A percentile compares a stretch with the other conserved stretches of the same genome.
Conservation (phyloP, 2,113 vertebrate species). For the Coracopsis vasa region DNA sequence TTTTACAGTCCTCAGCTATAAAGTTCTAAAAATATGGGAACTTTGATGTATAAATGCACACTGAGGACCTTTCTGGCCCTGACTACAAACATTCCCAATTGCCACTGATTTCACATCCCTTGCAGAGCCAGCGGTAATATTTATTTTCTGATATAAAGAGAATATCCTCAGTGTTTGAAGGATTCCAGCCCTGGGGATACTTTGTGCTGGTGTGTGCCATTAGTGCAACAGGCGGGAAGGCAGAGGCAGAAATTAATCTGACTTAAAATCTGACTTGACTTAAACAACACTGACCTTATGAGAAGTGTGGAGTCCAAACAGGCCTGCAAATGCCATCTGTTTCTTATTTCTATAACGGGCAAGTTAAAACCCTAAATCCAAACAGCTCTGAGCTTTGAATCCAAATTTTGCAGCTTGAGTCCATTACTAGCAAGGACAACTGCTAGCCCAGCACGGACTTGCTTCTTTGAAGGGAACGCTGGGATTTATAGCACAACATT, state of each 20-base stretch:
- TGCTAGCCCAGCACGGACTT: not conserved
- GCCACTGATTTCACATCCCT: not conserved
- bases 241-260: not conserved
- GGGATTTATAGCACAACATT: not conserved
- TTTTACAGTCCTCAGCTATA: not conserved
- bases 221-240: not conserved
- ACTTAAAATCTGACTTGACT: slow-evolving; percentile 15
- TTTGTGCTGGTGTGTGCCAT: not conserved
- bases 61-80: not conserved
- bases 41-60: not conserved
- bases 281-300: slow-evolving; percentile 9
- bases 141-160: not conserved
- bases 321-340: slow-evolving; percentile 52
- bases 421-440: not conserved
- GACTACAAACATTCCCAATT: not conserved
- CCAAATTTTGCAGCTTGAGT: slow-evolving; percentile 48
- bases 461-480: not conserved
- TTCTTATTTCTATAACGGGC: slow-evolving; percentile 6
- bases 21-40: not conserved
- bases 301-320: not conserved
- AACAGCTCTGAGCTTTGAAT: slow-evolving; percentile 13
- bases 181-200: not conserved
- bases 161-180: not conserved
- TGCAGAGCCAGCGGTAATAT: not conserved
- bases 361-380: slow-evolving; percentile 44